These are phyloP conservation scores for Naja naja DNA, from an alignment of 2,113 vertebrate genomes.

Conservation along the genomic window DNA sequence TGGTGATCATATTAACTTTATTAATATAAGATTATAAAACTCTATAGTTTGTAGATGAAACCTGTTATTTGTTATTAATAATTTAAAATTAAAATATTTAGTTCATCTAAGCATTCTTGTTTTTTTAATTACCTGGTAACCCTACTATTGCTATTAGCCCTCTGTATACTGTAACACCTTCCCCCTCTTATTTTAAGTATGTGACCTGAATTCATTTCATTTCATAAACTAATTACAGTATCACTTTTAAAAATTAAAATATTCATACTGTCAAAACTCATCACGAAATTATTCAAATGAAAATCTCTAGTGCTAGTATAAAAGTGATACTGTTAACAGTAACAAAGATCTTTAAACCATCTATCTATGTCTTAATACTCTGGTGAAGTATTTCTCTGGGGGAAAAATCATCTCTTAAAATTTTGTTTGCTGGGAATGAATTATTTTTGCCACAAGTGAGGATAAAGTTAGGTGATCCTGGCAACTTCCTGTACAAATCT, in stretches of 20 bases:
- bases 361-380: conserved; percentile 54
- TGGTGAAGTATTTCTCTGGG: conserved; percentile 67
- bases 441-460: not conserved
- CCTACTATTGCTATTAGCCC: conserved; percentile 79
- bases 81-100: conserved; percentile 52
- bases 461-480: not conserved
- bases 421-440: not conserved
- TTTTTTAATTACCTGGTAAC: conserved; percentile 72
- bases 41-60: conserved; percentile 59
- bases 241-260: conserved; percentile 61
- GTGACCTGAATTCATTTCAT: conserved; percentile 59
- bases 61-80: conserved; percentile 45
- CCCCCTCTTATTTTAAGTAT: conserved; percentile 32
- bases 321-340: conserved; percentile 73
- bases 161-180: conserved; percentile 61
- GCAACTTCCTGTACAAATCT: not conserved
- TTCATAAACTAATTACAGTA: conserved; percentile 66
- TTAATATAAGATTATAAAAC: conserved; percentile 49
- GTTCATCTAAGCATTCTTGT: conserved; percentile 73
- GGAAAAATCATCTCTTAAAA: not conserved
- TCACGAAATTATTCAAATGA: conserved; percentile 5
- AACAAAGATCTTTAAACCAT: conserved; percentile 39
- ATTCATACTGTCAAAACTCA: not conserved
- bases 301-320: conserved; percentile 12
- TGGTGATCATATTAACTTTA: conserved; percentile 52